A percentile compares a stretch with the other conserved stretches of the same genome.
Evolutionary conservation across 2,888 invertebrate species (phyloP).

Genomic region (Aethes cnicana): DNA sequence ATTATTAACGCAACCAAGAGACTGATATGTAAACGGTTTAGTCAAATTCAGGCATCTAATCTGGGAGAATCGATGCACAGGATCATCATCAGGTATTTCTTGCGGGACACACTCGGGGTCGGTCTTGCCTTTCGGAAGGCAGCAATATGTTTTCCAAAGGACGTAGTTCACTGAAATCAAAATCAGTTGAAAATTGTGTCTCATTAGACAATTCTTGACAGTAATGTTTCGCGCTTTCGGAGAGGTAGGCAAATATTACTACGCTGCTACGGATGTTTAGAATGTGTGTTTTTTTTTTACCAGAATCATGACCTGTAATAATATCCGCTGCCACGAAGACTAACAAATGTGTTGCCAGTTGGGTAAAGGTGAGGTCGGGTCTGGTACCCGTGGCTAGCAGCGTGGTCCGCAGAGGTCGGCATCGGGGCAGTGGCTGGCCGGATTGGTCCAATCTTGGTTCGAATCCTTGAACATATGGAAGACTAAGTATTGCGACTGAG

Average conservation of each 20-base stretch:
- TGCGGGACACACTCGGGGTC: constrained; percentile 18
- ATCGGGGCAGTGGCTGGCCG: constrained; percentile 38
- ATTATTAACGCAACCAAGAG: constrained; percentile 16
- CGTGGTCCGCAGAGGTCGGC: constrained; percentile 44
- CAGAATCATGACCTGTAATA: constrained; percentile 44
- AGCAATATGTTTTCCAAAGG: constrained; percentile 16
- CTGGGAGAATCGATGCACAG: constrained; percentile 17
- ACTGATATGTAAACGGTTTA: constrained; percentile 15
- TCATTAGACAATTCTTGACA: too few relatives aligned
- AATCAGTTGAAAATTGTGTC: too few relatives aligned
- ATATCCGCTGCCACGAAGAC: constrained; percentile 25
- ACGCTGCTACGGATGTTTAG: too few relatives aligned
- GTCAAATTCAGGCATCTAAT: constrained; percentile 23
- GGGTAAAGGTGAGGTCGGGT: constrained; percentile 39
- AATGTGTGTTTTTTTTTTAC: too few relatives aligned
- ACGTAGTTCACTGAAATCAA: constrained; percentile 27
- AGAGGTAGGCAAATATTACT: too few relatives aligned
- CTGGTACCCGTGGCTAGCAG: constrained; percentile 40
- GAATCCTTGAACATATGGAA: constrained; percentile 39
- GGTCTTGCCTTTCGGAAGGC: constrained; percentile 14
- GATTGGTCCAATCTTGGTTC: constrained; percentile 36
- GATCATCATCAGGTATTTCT: constrained; percentile 14
- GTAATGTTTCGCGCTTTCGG: too few relatives aligned
- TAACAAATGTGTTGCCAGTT: constrained; percentile 17
- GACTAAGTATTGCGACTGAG: too few relatives aligned